phyloP scores from a whole-genome alignment of 53 echinoderm and acorn worm genomes.

The Temnopleurus reevesii region DNA sequence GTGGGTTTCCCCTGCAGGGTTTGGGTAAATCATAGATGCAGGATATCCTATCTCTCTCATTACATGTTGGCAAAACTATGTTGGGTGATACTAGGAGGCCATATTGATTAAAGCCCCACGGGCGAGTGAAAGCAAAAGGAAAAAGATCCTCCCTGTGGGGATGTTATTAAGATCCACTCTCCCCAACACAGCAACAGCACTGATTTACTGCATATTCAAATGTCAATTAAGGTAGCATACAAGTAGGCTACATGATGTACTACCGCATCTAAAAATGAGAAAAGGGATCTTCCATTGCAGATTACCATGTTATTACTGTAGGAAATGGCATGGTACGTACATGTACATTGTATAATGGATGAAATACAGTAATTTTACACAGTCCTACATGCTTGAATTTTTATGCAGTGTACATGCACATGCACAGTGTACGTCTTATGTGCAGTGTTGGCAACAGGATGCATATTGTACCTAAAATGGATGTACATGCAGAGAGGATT shows the following conservation, averaged over 20 bases:
- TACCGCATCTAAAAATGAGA: not conserved
- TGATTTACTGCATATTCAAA: not conserved
- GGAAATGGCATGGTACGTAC: not conserved
- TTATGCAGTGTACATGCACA: not conserved
- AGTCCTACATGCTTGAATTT: not conserved
- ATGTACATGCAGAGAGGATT: too few species aligned
- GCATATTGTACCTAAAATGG: too few species aligned
- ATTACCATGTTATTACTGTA: not conserved
- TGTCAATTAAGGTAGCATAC: too few species aligned
- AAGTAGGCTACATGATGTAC: too few species aligned
- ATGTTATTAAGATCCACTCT: not conserved
- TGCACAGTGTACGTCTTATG: not conserved
- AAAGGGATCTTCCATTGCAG: not conserved
- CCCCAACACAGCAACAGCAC: not conserved
- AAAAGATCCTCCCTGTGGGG: not conserved
- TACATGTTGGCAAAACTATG: not conserved
- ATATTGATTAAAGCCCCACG: conserved; percentile 1
- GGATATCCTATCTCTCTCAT: too few species aligned
- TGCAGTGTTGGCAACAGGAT: too few species aligned
- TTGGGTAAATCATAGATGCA: too few species aligned
- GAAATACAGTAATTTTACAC: not conserved
- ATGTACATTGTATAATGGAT: not conserved
- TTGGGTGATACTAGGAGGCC: not conserved
- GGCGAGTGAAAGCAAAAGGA: not conserved
- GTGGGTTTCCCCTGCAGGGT: conserved; percentile 1